Evolutionary conservation across 2,113 vertebrate genomes (phyloP), one percentile per base, ranked within the genome.

Genomic region (Tetrao urogallus): DNA sequence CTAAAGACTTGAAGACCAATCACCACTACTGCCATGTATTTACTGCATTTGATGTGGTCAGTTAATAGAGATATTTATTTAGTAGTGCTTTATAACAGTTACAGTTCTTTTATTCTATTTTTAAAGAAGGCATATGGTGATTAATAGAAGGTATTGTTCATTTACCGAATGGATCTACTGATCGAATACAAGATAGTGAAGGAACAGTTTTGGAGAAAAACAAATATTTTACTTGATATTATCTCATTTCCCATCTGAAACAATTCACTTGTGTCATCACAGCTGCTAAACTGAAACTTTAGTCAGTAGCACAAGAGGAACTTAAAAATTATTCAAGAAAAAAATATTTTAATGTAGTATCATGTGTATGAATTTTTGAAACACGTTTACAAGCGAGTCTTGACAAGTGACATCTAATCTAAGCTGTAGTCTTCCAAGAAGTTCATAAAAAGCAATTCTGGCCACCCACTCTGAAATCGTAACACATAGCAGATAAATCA

Each of bases 1-100:
- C 99, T 94, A 99, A 99, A 98, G 99, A 99, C 98, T 98, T 99
- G 98, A 99, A 99, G 98, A 99, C 99, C 92, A 99, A 99, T 96
- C 99, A 99, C 97, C 99, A 99, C 97, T 99, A 99, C 98, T 99
- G 99, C 98, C 99, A 99, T 11, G 99, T 99, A 94, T 99, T 99
- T 98, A 99, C 99, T 82, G 99, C 99, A 6, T 99, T 99, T 56
- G 99, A 99, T 95, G 99, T 99, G 99, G 99, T 99, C 72, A 98
- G 99, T 98, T 65, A 70, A 27, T 43, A 28, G 48, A 63, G 25
- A 12, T 72, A 30, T 36, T 79, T 94, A 47, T 74, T 76, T 60
- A 54, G 61, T 24, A 67, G 42, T 76, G 74, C 36, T 58, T 73
- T 84, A 15, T 34, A 43, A 54, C 38, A 25, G 13, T 32, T 32